A percentile compares a stretch with the other conserved stretches of the same genome.
Evolutionary conservation across 2,797 vertebrate species (phyloP).

Genomic region (Parambassis ranga): DNA sequence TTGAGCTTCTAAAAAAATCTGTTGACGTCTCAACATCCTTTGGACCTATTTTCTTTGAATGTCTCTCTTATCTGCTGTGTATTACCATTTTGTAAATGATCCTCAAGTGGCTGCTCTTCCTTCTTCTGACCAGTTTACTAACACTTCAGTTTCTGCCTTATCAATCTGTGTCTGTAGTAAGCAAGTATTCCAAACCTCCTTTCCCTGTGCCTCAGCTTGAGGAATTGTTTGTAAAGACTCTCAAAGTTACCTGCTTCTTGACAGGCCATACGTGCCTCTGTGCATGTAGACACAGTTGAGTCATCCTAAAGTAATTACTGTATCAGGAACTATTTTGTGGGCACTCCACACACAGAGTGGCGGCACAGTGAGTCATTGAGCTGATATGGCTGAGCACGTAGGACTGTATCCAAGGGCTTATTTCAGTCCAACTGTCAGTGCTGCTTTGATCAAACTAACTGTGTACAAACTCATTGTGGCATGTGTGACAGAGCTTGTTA

Average conservation of each 20-base stretch:
- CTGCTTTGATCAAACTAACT: constrained; percentile 44
- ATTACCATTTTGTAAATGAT: constrained; percentile 38
- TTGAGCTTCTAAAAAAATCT: constrained; percentile 35
- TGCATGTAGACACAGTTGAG: constrained; percentile 25
- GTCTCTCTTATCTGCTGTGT: constrained; percentile 49
- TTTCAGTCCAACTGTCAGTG: constrained; percentile 18
- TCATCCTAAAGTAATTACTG: constrained; percentile 38
- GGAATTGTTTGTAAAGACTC: constrained; percentile 4
- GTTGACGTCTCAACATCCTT: constrained; percentile 30
- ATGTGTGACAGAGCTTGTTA: constrained; percentile 20
- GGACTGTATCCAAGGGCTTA: constrained; percentile 39
- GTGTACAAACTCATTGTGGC: constrained; percentile 27
- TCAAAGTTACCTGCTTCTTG: neutral
- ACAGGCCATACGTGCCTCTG: neutral
- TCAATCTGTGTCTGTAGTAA: constrained; percentile 5
- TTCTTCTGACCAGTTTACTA: constrained; percentile 22
- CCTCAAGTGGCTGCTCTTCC: constrained; percentile 21
- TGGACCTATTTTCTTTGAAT: constrained; percentile 62
- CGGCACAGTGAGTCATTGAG: constrained; percentile 28
- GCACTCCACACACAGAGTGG: constrained; percentile 6
- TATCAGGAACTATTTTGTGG: constrained; percentile 39
- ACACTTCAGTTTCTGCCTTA: constrained; percentile 60
- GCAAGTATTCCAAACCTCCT: neutral
- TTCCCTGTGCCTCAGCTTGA: constrained; percentile 19
- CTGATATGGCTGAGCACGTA: constrained; percentile 27